phyloP scores from a whole-genome alignment of 2,113 vertebrate genomes.

The Lagopus muta region DNA sequence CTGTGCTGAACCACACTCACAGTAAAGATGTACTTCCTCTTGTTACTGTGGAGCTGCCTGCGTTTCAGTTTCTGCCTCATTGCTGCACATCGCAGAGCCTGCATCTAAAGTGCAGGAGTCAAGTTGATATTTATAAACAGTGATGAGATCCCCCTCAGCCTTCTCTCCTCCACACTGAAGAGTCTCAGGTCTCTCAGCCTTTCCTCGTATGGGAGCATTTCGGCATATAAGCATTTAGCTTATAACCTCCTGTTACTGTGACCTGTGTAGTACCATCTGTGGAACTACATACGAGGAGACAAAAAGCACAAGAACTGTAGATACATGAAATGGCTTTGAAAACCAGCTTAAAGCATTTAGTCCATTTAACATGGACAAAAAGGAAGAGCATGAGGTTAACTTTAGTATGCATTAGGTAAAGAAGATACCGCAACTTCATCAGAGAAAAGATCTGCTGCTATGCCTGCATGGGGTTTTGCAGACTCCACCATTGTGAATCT shows the following conservation, averaged over 20 bases:
- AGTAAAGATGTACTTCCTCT: too few species aligned
- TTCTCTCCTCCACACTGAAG: too few species aligned
- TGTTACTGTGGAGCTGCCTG: too few species aligned
- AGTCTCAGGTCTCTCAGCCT: too few species aligned
- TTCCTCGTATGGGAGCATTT: too few species aligned
- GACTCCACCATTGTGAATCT: background rate
- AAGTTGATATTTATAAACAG: too few species aligned
- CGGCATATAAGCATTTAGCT: background rate
- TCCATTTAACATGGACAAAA: background rate
- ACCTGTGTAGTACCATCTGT: background rate
- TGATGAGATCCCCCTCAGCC: too few species aligned
- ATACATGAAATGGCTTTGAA: background rate
- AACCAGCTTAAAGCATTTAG: background rate
- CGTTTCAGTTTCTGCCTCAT: too few species aligned
- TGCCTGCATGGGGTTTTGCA: background rate
- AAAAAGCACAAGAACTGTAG: background rate
- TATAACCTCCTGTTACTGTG: background rate
- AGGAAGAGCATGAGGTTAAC: background rate
- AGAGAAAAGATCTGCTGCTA: background rate
- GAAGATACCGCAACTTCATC: background rate
- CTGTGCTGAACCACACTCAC: too few species aligned
- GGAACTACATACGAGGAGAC: fast-evolving
- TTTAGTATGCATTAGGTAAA: background rate
- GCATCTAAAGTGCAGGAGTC: too few species aligned
- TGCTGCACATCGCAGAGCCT: too few species aligned